These are phyloP conservation scores for Scrobipalpa costella DNA, from an alignment of 2,888 invertebrate species.

Conservation along the genomic window DNA sequence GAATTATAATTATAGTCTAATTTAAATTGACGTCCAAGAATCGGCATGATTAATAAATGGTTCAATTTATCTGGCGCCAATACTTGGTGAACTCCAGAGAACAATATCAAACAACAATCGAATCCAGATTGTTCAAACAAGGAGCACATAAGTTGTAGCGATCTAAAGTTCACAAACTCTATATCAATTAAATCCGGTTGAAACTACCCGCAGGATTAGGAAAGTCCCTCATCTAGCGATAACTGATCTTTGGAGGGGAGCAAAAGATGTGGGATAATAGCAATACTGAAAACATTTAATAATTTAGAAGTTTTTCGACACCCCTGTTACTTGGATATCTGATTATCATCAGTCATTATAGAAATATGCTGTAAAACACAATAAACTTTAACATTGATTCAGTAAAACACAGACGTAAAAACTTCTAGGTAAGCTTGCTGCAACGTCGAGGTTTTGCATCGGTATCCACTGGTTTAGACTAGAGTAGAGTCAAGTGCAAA, in stretches of 20 bases:
- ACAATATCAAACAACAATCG: constrained; percentile 1
- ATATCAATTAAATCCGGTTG: constrained; percentile 17
- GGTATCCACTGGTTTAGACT: too few species aligned
- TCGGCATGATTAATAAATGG: neutral
- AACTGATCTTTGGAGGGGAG: constrained; percentile 48
- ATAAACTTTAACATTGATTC: too few species aligned
- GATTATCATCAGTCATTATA: too few species aligned
- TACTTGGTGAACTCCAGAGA: neutral
- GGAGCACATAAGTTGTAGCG: constrained; percentile 2
- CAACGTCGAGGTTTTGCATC: too few species aligned
- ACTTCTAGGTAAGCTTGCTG: too few species aligned
- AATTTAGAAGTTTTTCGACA: neutral
- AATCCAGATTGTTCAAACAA: constrained; percentile 7
- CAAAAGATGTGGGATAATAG: neutral
- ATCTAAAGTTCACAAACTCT: constrained; percentile 10
- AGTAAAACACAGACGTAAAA: too few species aligned
- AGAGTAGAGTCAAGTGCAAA: too few species aligned
- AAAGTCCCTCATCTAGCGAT: constrained; percentile 39
- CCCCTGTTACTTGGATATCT: too few species aligned
- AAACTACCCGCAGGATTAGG: constrained; percentile 19
- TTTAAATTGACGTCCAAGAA: constrained; percentile 4
- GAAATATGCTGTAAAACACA: too few species aligned
- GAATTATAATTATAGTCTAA: constrained; percentile 3
- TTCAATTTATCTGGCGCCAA: neutral
- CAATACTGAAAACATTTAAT: neutral